A percentile compares a stretch with the other conserved stretches of the same genome.
Conservation (phyloP, 2,797 vertebrate species). For the Limosa lapponica region DNA sequence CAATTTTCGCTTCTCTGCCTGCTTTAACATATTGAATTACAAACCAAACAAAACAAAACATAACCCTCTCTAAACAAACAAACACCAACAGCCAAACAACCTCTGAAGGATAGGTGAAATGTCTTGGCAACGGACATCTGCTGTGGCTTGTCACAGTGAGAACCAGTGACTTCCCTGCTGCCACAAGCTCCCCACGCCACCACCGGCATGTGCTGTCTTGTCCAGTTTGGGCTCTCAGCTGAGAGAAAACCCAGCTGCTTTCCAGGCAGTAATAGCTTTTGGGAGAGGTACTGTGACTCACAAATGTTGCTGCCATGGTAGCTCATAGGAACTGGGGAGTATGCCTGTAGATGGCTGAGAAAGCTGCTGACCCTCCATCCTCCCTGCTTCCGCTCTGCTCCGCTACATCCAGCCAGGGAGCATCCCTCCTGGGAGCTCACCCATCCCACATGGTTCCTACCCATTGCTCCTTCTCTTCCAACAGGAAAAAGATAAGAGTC, state of each 20-base stretch:
- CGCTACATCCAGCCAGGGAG: background rate
- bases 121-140: background rate
- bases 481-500: background rate
- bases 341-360: background rate
- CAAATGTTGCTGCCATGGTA: background rate
- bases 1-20: slow-evolving; percentile 44
- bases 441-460: too few species aligned
- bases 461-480: background rate
- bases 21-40: slow-evolving; percentile 49
- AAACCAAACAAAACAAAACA: slow-evolving; percentile 47
- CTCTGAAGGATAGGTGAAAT: background rate
- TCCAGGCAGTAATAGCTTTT: background rate
- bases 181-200: background rate
- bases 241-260: background rate
- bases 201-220: rapidly evolving
- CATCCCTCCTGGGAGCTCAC: background rate
- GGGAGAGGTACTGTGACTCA: background rate
- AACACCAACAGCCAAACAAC: background rate
- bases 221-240: background rate
- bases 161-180: rapidly evolving
- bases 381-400: background rate
- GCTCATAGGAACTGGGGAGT: background rate
- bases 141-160: background rate
- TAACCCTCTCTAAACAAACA: slow-evolving; percentile 37
- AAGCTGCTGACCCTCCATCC: background rate